Conservation (phyloP, 2,888 invertebrate species). For the Synergus umbraculus region DNA sequence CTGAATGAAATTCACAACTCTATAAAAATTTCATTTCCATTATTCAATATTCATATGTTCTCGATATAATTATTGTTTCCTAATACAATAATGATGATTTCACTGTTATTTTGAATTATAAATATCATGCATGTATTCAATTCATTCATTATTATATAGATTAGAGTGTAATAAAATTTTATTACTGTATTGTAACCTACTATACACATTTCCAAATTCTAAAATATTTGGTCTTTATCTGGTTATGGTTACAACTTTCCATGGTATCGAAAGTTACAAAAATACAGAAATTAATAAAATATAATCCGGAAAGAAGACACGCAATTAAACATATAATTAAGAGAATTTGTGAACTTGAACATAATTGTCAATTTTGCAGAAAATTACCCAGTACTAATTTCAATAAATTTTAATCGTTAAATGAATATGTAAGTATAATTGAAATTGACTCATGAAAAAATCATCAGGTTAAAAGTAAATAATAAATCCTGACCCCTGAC, state of each 20-base stretch:
- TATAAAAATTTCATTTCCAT: neutral
- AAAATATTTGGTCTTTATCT: slow-evolving; percentile 34
- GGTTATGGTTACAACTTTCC: slow-evolving; percentile 7
- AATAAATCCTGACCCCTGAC: neutral
- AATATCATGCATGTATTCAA: neutral
- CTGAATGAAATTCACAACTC: neutral
- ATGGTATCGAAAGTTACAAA: slow-evolving; percentile 3
- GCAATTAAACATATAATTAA: neutral
- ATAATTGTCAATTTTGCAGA: neutral
- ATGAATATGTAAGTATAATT: neutral
- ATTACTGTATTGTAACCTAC: slow-evolving; percentile 31
- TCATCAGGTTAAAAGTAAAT: neutral
- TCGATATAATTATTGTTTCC: neutral
- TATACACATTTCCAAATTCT: neutral
- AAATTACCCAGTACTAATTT: neutral
- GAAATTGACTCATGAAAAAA: neutral
- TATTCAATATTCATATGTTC: neutral
- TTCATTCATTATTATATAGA: neutral
- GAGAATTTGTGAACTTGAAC: neutral
- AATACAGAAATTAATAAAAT: neutral
- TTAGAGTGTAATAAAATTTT: neutral
- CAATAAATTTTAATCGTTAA: neutral
- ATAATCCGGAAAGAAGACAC: neutral
- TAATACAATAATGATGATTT: neutral
- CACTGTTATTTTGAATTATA: neutral